Evolutionary conservation across 2,797 vertebrate species (phyloP).

Genomic region (Enteromius paludinosus): DNA sequence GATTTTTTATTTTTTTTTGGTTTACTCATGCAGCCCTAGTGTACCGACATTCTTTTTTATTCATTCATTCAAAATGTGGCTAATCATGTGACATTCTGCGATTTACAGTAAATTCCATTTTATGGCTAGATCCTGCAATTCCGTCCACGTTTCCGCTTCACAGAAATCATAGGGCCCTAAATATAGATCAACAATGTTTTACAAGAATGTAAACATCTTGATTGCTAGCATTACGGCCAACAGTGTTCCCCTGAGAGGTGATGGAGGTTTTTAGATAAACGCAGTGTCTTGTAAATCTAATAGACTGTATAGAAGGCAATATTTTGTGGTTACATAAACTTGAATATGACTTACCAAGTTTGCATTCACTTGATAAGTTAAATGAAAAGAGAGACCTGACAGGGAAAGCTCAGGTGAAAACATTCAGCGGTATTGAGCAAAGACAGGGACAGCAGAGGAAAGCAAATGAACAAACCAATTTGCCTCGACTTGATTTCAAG

Average conservation of each 20-base stretch:
- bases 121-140: not conserved
- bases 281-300: conserved; percentile 5
- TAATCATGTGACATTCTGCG: not conserved
- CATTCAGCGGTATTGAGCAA: not conserved
- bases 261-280: conserved; percentile 1
- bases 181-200: conserved; percentile 1
- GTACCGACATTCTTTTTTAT: no score
- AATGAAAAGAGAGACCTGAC: conserved; percentile 12
- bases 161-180: not conserved
- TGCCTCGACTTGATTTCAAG: conserved; percentile 20
- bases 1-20: no score
- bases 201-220: not conserved
- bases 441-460: not conserved
- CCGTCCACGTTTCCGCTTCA: not conserved
- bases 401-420: conserved; percentile 5
- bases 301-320: not conserved
- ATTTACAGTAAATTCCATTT: not conserved
- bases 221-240: conserved; percentile 1
- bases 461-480: not conserved
- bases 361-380: conserved; percentile 15
- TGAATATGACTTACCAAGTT: not conserved
- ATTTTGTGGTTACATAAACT: conserved; percentile 4
- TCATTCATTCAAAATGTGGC: not conserved
- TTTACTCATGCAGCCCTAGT: no score
- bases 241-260: not conserved